phyloP scores from a whole-genome alignment of 2,113 vertebrate genomes.

The Halcyon senegalensis region DNA sequence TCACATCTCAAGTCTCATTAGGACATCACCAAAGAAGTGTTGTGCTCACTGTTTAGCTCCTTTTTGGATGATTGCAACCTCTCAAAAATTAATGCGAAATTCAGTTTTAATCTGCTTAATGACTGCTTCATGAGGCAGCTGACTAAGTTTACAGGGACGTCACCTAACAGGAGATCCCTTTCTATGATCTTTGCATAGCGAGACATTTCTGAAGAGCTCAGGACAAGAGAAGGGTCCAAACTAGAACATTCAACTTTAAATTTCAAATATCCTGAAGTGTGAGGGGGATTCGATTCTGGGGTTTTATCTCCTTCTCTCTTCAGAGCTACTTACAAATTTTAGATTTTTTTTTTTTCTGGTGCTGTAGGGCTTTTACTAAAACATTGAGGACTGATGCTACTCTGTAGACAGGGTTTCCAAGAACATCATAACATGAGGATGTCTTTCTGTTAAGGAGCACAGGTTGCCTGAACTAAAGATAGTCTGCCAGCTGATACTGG shows the following conservation, averaged over 20 bases:
- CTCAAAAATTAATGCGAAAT: neutral
- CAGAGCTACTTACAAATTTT: neutral
- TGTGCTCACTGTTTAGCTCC: neutral
- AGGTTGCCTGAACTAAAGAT: neutral
- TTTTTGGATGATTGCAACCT: neutral
- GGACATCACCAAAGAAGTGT: neutral
- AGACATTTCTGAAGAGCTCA: neutral
- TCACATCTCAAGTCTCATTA: neutral
- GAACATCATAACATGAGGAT: neutral
- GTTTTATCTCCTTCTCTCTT: neutral
- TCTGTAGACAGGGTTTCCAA: neutral
- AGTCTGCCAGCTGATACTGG: neutral
- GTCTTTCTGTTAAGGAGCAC: neutral
- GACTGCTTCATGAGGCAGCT: neutral
- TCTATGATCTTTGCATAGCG: neutral
- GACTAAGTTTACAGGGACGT: neutral
- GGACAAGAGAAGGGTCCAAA: neutral
- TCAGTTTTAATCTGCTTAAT: neutral
- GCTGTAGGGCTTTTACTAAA: neutral
- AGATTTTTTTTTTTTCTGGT: neutral
- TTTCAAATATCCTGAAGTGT: neutral
- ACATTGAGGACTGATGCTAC: neutral
- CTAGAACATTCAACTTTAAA: neutral
- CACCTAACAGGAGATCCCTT: neutral
- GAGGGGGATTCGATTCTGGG: neutral